These are phyloP conservation scores for Tetheella fluctuosa DNA, from an alignment of 2,888 invertebrate species.

Conservation along the genomic window DNA sequence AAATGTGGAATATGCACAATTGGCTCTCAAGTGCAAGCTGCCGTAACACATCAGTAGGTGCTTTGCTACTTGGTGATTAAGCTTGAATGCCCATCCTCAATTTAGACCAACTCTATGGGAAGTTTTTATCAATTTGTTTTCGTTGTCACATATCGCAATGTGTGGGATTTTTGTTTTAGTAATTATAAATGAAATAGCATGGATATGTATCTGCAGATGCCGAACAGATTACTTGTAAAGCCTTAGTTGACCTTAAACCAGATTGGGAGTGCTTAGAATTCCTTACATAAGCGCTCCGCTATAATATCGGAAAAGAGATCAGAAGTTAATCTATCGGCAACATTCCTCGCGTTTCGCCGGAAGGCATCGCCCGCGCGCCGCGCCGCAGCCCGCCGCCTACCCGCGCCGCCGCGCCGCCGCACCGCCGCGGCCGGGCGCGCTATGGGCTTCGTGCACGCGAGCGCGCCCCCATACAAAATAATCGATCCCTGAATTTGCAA, in stretches of 20 bases:
- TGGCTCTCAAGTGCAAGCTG: no score
- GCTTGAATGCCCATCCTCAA: no score
- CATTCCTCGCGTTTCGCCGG: slow-evolving; percentile 82
- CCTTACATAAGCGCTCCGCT: slow-evolving; percentile 79
- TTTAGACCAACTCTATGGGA: no score
- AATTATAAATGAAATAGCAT: slow-evolving; percentile 26
- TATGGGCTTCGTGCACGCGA: slow-evolving; percentile 69
- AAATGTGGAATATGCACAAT: no score
- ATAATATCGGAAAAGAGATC: slow-evolving; percentile 84
- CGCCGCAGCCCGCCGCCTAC: slow-evolving; percentile 39
- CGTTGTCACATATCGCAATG: neutral
- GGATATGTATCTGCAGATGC: slow-evolving; percentile 39
- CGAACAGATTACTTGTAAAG: slow-evolving; percentile 58
- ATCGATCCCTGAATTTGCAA: slow-evolving; percentile 74
- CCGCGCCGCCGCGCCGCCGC: slow-evolving; percentile 54
- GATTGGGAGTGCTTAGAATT: slow-evolving; percentile 81
- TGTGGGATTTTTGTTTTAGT: no score
- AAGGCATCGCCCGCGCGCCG: slow-evolving; percentile 68
- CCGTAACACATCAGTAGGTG: no score
- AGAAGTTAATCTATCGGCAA: slow-evolving; percentile 84
- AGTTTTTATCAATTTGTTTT: neutral
- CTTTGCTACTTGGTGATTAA: no score
- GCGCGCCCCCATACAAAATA: slow-evolving; percentile 61
- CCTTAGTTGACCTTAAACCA: slow-evolving; percentile 74
- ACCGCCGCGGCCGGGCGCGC: slow-evolving; percentile 47